These are phyloP conservation scores for Leptopilina myrica DNA, from an alignment of 2,888 invertebrate species.

Conservation along the genomic window DNA sequence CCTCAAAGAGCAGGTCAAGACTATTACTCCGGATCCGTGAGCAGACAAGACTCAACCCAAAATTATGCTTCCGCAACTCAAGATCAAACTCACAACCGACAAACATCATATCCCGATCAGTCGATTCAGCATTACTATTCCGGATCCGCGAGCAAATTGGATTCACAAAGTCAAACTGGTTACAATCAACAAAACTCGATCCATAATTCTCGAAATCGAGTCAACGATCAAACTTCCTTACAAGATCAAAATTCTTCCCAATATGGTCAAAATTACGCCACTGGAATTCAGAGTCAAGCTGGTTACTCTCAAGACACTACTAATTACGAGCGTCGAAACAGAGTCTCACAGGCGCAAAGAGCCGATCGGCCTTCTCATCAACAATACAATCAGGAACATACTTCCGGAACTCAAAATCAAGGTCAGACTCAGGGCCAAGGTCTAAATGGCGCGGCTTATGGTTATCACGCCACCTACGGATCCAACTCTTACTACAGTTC, in stretches of 20 bases:
- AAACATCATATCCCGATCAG: neutral
- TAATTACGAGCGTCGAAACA: neutral
- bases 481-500: neutral
- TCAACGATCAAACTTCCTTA: neutral
- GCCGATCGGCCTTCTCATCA: neutral
- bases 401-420: conserved; percentile 26
- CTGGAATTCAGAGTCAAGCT: neutral
- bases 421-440: neutral
- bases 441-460: neutral
- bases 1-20: neutral
- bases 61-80: neutral
- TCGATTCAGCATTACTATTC: neutral
- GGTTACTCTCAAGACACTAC: neutral
- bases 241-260: neutral
- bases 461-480: neutral
- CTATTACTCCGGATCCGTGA: neutral
- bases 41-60: neutral
- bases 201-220: neutral
- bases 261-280: neutral
- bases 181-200: neutral
- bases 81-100: neutral
- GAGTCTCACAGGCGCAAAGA: neutral
- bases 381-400: neutral
- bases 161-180: neutral
- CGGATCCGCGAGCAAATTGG: neutral